A percentile compares a stretch with the other conserved stretches of the same genome.
Evolutionary conservation across 2,797 vertebrate species (phyloP).

Genomic region (Luscinia megarhynchos): DNA sequence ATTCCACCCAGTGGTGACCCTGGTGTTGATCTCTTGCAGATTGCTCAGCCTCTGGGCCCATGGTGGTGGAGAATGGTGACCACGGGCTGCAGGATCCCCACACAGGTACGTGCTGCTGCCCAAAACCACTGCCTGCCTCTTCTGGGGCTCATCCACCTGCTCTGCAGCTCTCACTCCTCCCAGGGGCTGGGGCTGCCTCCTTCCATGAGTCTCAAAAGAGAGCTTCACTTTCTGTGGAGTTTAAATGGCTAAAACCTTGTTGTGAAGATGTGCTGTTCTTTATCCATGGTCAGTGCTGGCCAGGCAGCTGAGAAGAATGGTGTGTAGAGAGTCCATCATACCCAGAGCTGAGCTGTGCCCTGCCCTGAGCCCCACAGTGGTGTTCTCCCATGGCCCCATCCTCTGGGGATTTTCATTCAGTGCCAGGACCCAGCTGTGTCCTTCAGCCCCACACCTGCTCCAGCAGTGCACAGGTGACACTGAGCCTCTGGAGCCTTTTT

Average conservation of each 20-base stretch:
- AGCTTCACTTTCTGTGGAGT: background rate
- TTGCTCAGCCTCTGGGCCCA: conserved; percentile 68
- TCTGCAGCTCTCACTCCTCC: background rate
- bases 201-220: background rate
- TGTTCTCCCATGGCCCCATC: rapidly evolving
- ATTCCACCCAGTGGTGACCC: rapidly evolving
- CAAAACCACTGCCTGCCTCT: too few relatives aligned
- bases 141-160: background rate
- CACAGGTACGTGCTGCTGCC: conserved; percentile 81
- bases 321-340: rapidly evolving
- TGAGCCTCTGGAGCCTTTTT: background rate
- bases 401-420: background rate
- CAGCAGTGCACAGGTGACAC: background rate
- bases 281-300: background rate
- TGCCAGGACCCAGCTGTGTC: background rate
- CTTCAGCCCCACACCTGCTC: background rate
- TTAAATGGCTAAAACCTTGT: rapidly evolving
- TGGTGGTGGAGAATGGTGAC: conserved; percentile 85
- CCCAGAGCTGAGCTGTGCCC: background rate
- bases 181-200: rapidly evolving
- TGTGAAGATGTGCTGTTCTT: background rate
- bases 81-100: conserved; percentile 80
- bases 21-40: conserved; percentile 61
- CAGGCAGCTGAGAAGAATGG: background rate
- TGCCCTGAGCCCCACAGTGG: rapidly evolving